A percentile compares a stretch with the other conserved stretches of the same genome.
Conservation (phyloP, 2,797 vertebrate species). For the Momotus momota region DNA sequence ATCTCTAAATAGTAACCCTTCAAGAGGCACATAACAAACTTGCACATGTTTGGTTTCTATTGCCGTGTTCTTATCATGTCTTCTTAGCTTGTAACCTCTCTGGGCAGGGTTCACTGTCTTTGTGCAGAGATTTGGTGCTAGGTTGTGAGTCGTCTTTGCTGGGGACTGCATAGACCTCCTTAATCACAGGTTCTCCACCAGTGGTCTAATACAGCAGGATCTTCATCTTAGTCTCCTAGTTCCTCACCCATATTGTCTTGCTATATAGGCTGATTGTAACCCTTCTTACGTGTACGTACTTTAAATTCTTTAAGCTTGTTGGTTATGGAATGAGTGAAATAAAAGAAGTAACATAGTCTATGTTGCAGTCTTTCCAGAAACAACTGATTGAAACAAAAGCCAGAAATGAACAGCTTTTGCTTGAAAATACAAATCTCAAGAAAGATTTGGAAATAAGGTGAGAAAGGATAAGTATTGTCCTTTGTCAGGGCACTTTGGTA, state of each 20-base stretch:
- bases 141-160: neutral
- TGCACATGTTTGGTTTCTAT: neutral
- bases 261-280: neutral
- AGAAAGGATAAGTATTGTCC: slow-evolving; percentile 13
- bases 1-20: neutral
- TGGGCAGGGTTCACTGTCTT: neutral
- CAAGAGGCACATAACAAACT: neutral
- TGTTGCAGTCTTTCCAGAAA: slow-evolving; percentile 84
- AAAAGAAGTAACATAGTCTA: slow-evolving; percentile 16
- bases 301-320: neutral
- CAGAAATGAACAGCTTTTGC: slow-evolving; percentile 80
- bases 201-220: neutral
- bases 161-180: neutral
- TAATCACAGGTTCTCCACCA: neutral
- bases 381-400: slow-evolving; percentile 80
- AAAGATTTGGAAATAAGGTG: slow-evolving; percentile 86
- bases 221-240: neutral
- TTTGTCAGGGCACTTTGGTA: neutral
- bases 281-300: neutral
- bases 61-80: neutral
- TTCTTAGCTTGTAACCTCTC: neutral
- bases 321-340: neutral
- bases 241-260: neutral
- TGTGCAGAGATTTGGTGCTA: neutral
- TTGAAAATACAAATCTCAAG: slow-evolving; percentile 81